These are phyloP conservation scores for Dryobota labecula DNA, from an alignment of 2,888 invertebrate genomes.

Conservation along the genomic window DNA sequence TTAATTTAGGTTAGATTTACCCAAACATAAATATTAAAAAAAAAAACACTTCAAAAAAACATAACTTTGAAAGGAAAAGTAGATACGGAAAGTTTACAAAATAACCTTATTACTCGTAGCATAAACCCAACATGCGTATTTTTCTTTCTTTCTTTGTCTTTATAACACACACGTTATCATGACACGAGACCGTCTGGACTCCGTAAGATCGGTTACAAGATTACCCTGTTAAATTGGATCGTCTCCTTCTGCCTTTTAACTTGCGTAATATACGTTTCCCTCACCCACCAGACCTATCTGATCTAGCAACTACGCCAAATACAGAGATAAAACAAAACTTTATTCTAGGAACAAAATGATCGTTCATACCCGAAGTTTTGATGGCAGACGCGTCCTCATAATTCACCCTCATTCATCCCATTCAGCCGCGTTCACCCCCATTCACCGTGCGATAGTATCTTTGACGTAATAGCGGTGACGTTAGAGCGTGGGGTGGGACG, in stretches of 20 bases:
- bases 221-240: slow-evolving; percentile 4
- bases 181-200: no score
- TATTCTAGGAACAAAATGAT: slow-evolving; percentile 7
- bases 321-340: slow-evolving; percentile 22
- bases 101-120: no score
- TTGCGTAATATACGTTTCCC: background rate
- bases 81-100: no score
- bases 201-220: slow-evolving; percentile 3
- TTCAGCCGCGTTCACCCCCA: slow-evolving; percentile 28
- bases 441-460: slow-evolving; percentile 33
- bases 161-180: background rate
- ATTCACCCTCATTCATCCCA: slow-evolving; percentile 34
- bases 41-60: no score
- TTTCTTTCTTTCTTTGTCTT: background rate
- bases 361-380: slow-evolving; percentile 20
- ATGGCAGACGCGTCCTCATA: slow-evolving; percentile 24
- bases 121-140: no score
- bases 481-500: slow-evolving; percentile 19
- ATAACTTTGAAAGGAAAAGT: no score
- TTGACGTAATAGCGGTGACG: slow-evolving; percentile 42
- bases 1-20: no score
- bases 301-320: slow-evolving; percentile 1
- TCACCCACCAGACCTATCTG: background rate
- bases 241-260: background rate
- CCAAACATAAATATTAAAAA: no score